Conservation (phyloP, 2,888 invertebrate species). For the Bombyx huttoni region DNA sequence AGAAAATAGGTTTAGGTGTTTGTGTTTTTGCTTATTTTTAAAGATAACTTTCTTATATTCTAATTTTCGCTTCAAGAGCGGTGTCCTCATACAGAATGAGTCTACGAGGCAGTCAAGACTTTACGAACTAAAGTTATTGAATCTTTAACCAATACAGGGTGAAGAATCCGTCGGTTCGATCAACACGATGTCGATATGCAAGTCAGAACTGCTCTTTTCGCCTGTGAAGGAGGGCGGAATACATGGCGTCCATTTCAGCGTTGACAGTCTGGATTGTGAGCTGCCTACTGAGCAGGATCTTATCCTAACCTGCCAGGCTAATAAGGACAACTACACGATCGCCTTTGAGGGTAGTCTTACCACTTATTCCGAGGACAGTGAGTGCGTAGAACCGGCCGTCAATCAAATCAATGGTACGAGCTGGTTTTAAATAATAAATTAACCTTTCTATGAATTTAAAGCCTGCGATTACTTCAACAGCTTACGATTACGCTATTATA, state of each 20-base stretch:
- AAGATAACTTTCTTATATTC: no score
- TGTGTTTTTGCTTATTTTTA: no score
- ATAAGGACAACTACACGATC: constrained; percentile 95
- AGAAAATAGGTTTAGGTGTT: no score
- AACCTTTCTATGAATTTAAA: background rate
- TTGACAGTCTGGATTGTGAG: constrained; percentile 92
- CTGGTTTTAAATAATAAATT: background rate
- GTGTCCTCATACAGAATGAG: no score
- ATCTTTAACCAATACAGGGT: constrained; percentile 50
- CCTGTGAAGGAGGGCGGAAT: constrained; percentile 84
- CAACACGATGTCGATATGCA: constrained; percentile 91
- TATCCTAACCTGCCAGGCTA: constrained; percentile 91
- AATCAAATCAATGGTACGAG: constrained; percentile 64
- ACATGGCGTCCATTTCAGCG: constrained; percentile 85
- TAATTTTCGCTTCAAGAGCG: no score
- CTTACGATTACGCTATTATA: constrained; percentile 18
- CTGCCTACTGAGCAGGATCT: constrained; percentile 85
- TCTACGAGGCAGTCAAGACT: no score
- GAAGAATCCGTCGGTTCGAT: constrained; percentile 83
- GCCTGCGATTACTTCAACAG: constrained; percentile 20
- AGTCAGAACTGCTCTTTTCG: constrained; percentile 91
- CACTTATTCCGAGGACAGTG: constrained; percentile 88
- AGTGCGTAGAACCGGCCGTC: constrained; percentile 73
- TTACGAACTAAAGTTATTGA: background rate
- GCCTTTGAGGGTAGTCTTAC: constrained; percentile 92